Percentiles rank a stretch among this genome's conserved stretches.
Conservation (phyloP, 2,888 invertebrate genomes). For the Elysia crispata region DNA sequence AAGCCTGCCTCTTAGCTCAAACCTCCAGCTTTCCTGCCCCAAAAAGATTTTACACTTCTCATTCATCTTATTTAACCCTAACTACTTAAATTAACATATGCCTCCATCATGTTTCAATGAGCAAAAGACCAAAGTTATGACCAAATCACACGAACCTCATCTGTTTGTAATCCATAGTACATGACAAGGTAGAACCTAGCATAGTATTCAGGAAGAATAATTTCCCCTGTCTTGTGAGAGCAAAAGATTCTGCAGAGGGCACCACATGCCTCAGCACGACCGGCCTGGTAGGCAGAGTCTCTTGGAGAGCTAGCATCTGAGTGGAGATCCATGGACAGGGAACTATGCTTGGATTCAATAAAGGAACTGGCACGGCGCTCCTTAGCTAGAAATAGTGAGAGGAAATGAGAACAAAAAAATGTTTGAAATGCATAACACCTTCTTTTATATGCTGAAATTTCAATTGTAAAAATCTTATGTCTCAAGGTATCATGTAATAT, state of each 20-base stretch:
- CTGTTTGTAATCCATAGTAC: conserved; percentile 88
- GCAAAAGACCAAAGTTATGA: background rate
- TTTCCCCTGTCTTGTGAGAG: conserved; percentile 95
- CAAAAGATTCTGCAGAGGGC: conserved; percentile 96
- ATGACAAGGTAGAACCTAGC: conserved; percentile 95
- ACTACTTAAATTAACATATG: background rate
- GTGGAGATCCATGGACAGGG: conserved; percentile 64
- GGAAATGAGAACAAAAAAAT: background rate
- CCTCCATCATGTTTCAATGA: background rate
- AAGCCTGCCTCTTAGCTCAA: too few relatives aligned
- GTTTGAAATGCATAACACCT: background rate
- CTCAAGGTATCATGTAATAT: too few relatives aligned
- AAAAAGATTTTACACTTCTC: too few relatives aligned
- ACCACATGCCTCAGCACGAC: conserved; percentile 96
- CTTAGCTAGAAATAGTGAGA: conserved; percentile 44
- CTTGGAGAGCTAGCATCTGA: conserved; percentile 56
- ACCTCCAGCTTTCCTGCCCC: too few relatives aligned
- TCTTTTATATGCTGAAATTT: too few relatives aligned
- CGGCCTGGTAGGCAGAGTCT: conserved; percentile 79
- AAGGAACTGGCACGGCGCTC: conserved; percentile 71
- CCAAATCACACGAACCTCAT: conserved; percentile 63
- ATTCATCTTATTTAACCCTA: background rate
- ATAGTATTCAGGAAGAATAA: conserved; percentile 92
- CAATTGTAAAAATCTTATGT: too few relatives aligned
- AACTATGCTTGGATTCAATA: conserved; percentile 71